Percentiles rank a stretch among this genome's conserved stretches.
Conservation (phyloP, 2,888 invertebrate genomes). For the Ganaspis brasiliensis region DNA sequence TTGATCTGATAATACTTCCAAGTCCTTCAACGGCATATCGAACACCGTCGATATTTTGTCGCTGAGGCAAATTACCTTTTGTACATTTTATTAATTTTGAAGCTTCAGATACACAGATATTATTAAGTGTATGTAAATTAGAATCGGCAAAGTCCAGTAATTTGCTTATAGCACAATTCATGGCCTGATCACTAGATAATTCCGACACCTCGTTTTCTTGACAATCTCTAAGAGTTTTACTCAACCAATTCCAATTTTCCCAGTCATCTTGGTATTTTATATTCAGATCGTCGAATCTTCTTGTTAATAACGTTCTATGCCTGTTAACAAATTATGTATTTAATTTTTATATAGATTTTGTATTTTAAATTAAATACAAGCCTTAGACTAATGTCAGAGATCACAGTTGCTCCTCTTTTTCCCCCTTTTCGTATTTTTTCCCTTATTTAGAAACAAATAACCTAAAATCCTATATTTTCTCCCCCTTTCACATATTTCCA, state of each 20-base stretch:
- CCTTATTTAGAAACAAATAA: too few relatives aligned
- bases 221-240: conserved; percentile 68
- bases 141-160: conserved; percentile 44
- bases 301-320: conserved; percentile 67
- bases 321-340: conserved; percentile 63
- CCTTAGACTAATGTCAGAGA: too few relatives aligned
- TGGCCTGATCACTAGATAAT: conserved; percentile 65
- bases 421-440: too few relatives aligned
- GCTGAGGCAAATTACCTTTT: neutral
- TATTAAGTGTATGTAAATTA: neutral
- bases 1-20: conserved; percentile 23
- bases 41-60: conserved; percentile 12
- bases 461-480: too few relatives aligned
- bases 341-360: neutral
- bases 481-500: too few relatives aligned
- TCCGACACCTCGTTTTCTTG: conserved; percentile 65
- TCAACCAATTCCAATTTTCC: conserved; percentile 76
- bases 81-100: conserved; percentile 50
- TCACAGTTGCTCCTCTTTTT: too few relatives aligned
- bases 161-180: conserved; percentile 67
- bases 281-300: conserved; percentile 69
- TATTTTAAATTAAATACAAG: too few relatives aligned
- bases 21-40: conserved; percentile 30
- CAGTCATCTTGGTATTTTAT: conserved; percentile 70
- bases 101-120: conserved; percentile 49